A percentile compares a stretch with the other conserved stretches of the same genome.
Conservation (phyloP, 2,888 invertebrate species). For the Nemurella pictetii region DNA sequence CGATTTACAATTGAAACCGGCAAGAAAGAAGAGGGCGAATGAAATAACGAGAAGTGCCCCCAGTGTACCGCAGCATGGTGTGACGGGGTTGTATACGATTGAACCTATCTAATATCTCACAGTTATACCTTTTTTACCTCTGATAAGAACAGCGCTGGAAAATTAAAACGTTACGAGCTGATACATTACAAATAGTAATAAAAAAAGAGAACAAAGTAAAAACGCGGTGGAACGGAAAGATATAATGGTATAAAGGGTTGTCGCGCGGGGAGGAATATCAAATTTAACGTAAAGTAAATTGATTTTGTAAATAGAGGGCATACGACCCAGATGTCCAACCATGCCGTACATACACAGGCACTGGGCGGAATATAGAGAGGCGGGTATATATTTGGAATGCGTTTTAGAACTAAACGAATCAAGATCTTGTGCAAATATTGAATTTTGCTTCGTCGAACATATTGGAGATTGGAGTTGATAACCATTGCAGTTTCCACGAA, state of each 20-base stretch:
- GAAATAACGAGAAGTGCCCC: neutral
- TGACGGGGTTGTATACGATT: neutral
- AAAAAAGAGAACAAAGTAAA: neutral
- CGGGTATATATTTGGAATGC: constrained; percentile 1
- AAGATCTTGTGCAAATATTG: constrained; percentile 28
- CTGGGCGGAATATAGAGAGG: neutral
- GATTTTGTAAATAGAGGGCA: constrained; percentile 16
- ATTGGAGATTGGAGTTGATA: constrained; percentile 16
- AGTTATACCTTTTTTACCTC: constrained; percentile 16
- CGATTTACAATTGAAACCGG: constrained; percentile 31
- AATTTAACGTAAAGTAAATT: constrained; percentile 22
- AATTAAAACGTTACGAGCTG: constrained; percentile 7
- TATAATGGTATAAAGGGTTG: constrained; percentile 3
- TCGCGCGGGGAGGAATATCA: constrained; percentile 22
- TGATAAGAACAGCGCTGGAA: constrained; percentile 11
- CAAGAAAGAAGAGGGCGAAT: neutral
- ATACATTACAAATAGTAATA: neutral
- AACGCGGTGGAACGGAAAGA: neutral
- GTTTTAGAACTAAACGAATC: constrained; percentile 15
- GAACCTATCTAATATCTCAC: neutral
- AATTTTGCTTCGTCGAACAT: constrained; percentile 10
- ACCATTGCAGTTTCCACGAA: neutral
- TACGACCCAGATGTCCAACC: constrained; percentile 19
- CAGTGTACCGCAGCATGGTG: neutral
- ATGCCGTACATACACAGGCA: neutral